phyloP scores from a whole-genome alignment of 2,113 vertebrate genomes.

The Thalassarche chlororhynchos region DNA sequence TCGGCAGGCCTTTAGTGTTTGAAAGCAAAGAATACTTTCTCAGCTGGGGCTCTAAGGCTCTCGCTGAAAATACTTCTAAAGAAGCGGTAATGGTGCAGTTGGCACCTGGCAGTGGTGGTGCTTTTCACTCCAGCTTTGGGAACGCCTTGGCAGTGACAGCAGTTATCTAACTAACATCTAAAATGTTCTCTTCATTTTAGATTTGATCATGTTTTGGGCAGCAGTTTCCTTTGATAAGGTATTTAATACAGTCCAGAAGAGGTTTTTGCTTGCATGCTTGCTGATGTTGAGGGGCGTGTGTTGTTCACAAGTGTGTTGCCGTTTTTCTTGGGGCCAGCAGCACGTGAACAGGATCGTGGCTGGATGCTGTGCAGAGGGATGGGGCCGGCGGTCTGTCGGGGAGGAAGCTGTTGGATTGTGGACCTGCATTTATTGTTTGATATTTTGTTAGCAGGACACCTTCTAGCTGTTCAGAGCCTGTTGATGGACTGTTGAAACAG shows the following conservation, averaged over 20 bases:
- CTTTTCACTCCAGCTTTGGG: background rate
- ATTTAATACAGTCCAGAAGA: background rate
- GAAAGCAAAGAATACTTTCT: background rate
- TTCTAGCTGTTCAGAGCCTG: background rate
- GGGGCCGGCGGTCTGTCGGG: background rate
- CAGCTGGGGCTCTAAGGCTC: background rate
- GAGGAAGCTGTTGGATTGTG: background rate
- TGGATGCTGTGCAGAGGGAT: background rate
- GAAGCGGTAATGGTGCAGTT: background rate
- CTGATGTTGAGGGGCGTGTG: background rate
- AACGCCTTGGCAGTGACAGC: background rate
- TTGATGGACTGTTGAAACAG: background rate
- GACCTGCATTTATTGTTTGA: fast-evolving
- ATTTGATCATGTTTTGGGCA: background rate
- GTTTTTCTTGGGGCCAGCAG: background rate
- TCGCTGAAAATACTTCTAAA: background rate
- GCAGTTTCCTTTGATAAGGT: background rate
- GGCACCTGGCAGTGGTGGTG: background rate
- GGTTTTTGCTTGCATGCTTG: too few species aligned
- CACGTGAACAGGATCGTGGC: fast-evolving
- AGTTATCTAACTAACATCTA: too few species aligned
- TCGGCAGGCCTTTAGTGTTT: fast-evolving
- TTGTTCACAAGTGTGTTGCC: fast-evolving
- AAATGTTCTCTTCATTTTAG: background rate
- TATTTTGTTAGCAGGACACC: background rate